A percentile compares a stretch with the other conserved stretches of the same genome.
phyloP scores from a whole-genome alignment of 1,140 invertebrate genomes.

The Drosophila bipectinata region DNA sequence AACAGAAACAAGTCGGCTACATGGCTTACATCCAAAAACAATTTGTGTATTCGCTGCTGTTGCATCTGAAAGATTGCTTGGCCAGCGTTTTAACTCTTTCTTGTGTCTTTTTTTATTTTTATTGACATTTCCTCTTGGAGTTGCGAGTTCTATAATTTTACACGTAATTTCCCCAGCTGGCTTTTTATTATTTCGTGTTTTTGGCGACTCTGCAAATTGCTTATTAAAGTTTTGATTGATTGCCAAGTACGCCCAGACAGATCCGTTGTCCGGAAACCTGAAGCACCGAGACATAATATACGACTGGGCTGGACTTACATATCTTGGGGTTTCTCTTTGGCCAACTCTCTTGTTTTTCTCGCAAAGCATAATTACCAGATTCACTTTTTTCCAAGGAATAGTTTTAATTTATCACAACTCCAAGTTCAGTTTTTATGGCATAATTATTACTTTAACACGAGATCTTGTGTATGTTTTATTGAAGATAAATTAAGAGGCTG shows the following conservation, averaged over 20 bases:
- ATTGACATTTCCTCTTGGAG: slow-evolving; percentile 40
- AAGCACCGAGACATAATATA: slow-evolving; percentile 30
- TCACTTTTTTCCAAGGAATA: slow-evolving; percentile 25
- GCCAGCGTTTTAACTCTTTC: slow-evolving; percentile 26
- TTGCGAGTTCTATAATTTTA: slow-evolving; percentile 40
- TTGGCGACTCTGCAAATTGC: slow-evolving; percentile 43
- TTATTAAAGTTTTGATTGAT: slow-evolving; percentile 53
- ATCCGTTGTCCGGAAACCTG: slow-evolving; percentile 34
- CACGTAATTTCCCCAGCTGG: slow-evolving; percentile 42
- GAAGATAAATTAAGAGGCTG: not conserved
- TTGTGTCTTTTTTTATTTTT: not conserved
- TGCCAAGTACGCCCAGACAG: slow-evolving; percentile 37
- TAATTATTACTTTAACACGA: not conserved
- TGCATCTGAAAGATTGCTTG: slow-evolving; percentile 33
- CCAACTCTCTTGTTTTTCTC: slow-evolving; percentile 8
- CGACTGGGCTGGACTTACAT: not conserved
- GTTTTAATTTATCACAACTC: slow-evolving; percentile 15
- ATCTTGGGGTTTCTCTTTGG: slow-evolving; percentile 36
- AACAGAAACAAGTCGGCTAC: slow-evolving; percentile 22
- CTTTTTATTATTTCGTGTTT: slow-evolving; percentile 28
- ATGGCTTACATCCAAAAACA: slow-evolving; percentile 39
- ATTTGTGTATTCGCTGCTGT: slow-evolving; percentile 23
- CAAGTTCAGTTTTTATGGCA: slow-evolving; percentile 2
- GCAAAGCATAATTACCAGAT: slow-evolving; percentile 33
- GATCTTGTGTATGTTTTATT: not conserved